These are phyloP conservation scores for Gallinago media DNA, from an alignment of 2,113 vertebrate species.

Conservation along the genomic window DNA sequence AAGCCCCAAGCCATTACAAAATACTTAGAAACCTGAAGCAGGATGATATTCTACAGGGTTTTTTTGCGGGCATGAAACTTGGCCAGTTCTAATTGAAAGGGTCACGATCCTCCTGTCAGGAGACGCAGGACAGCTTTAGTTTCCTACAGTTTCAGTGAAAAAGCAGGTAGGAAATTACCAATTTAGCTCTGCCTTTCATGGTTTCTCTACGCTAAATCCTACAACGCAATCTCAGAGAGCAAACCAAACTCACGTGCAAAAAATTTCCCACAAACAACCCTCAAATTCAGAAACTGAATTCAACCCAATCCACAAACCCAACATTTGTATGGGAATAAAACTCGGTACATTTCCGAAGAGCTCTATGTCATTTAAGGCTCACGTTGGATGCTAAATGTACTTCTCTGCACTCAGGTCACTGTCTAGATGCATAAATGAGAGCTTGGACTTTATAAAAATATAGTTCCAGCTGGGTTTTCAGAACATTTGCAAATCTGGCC, in stretches of 20 bases:
- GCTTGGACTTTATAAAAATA: not conserved
- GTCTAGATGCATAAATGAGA: not conserved
- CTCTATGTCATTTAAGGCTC: not conserved
- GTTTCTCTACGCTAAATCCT: not conserved
- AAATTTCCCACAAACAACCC: not conserved
- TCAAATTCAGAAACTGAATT: not conserved
- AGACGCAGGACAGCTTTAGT: not conserved
- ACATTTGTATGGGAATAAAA: not conserved
- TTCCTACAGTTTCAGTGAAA: not conserved
- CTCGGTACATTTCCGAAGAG: not conserved
- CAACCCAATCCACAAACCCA: rapidly evolving
- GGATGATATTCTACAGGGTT: not conserved
- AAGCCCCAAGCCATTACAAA: not conserved
- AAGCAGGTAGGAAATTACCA: not conserved
- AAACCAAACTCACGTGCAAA: not conserved
- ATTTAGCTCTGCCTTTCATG: not conserved
- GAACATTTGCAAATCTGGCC: not conserved
- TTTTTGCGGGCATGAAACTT: not conserved
- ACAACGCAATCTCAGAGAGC: not conserved
- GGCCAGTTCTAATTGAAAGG: not conserved
- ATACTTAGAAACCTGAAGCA: not conserved
- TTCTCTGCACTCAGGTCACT: not conserved
- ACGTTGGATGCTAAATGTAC: not conserved
- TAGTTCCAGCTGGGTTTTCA: not conserved
- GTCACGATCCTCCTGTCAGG: not conserved